Evolutionary conservation across 2,888 invertebrate species (phyloP).

Genomic region (Monopis laevigella): DNA sequence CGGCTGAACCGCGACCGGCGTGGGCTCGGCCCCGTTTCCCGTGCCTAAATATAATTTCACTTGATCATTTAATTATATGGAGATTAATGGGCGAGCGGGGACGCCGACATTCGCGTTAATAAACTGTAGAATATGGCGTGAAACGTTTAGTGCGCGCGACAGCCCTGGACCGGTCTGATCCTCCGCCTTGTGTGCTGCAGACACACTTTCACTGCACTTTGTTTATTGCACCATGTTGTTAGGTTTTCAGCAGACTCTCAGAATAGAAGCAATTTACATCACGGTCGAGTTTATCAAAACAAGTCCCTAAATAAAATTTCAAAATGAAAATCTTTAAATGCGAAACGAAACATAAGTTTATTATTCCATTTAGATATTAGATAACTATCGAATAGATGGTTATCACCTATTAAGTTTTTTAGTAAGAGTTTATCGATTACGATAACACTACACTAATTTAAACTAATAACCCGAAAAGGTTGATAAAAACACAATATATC

Average conservation of each 20-base stretch:
- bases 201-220: slow-evolving; percentile 5
- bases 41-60: slow-evolving; percentile 61
- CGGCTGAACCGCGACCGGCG: slow-evolving; percentile 29
- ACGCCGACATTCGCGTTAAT: slow-evolving; percentile 55
- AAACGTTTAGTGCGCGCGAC: slow-evolving; percentile 32
- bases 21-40: slow-evolving; percentile 55
- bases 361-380: too few species aligned
- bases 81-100: slow-evolving; percentile 56
- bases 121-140: slow-evolving; percentile 44
- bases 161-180: slow-evolving; percentile 2
- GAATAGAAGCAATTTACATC: too few species aligned
- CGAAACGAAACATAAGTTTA: too few species aligned
- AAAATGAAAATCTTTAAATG: too few species aligned
- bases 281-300: too few species aligned
- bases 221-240: slow-evolving; percentile 2
- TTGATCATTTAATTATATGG: slow-evolving; percentile 66
- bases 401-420: too few species aligned
- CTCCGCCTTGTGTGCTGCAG: neutral
- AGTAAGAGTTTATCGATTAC: too few species aligned
- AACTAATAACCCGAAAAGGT: too few species aligned
- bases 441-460: too few species aligned
- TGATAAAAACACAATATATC: too few species aligned
- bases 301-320: too few species aligned
- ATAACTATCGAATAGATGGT: too few species aligned
- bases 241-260: slow-evolving; percentile 4